These are phyloP conservation scores for Chrysemys picta DNA, from an alignment of 2,113 vertebrate species.

Conservation along the genomic window DNA sequence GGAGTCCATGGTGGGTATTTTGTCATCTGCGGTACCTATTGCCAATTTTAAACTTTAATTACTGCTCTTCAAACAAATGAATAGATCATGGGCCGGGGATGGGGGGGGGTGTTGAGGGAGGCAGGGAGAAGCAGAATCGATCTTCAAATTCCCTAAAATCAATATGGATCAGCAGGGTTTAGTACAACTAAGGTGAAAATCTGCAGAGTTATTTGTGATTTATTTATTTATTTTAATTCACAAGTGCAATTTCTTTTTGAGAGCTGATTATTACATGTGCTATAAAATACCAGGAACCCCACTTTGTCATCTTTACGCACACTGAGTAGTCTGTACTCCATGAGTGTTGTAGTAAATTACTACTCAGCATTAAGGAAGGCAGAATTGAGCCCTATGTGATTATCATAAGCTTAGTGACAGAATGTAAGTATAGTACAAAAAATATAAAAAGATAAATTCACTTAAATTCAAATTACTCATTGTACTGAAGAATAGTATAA, in stretches of 20 bases:
- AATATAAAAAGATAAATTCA: neutral
- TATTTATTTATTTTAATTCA: neutral
- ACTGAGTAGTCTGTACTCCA: neutral
- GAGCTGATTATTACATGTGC: neutral
- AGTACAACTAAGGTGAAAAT: slow-evolving; percentile 38
- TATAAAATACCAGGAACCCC: neutral
- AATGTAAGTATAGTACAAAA: neutral
- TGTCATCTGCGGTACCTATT: slow-evolving; percentile 34
- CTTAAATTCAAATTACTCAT: neutral
- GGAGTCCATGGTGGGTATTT: neutral
- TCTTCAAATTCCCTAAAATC: slow-evolving; percentile 35
- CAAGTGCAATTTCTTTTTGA: neutral
- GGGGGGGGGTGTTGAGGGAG: neutral
- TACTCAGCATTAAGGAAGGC: neutral
- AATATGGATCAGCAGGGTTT: slow-evolving; percentile 33
- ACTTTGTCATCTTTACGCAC: neutral
- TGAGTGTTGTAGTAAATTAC: neutral
- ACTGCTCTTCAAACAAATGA: slow-evolving; percentile 17
- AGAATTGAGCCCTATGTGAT: neutral
- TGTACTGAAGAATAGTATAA: neutral
- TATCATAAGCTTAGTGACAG: neutral
- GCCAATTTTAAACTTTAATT: slow-evolving; percentile 30
- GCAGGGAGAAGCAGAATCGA: neutral
- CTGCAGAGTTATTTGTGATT: slow-evolving; percentile 12
- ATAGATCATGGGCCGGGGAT: neutral